Base-by-base conservation (phyloP, 1,140 invertebrate genomes). In the Meloidogyne floridensis region DNA sequence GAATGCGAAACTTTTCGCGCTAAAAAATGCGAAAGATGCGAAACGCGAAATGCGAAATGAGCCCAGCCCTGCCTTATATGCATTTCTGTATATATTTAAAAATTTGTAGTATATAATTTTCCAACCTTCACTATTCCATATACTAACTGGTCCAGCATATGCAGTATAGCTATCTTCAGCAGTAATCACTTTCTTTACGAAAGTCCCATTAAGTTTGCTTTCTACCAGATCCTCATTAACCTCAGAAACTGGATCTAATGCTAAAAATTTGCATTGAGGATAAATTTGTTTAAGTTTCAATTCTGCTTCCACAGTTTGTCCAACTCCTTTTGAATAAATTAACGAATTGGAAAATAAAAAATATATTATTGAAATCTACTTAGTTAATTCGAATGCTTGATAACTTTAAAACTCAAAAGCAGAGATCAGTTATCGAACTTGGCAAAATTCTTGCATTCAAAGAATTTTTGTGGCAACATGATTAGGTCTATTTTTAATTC, bases 121-220 rank as follows among this genome's bases (percentile, higher is more conserved):
- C 13, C 15, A 15, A 59, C 56, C 56, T 13, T 13, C 56, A 59
- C 11, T 15, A 59, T 59, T 59, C 15, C 56, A 59, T 59, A 59
- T 59, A 15, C 11, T 5, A 15, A 13, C 4, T 3, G 56, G 56
- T 5, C 13, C 13, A 59, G 13, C 13, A 59, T 59, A 15, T 15
- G 56, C 56, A 59, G 56, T 59, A 15, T 59, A 59, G 13, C 56
- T 59, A 59, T 59, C 56, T 78, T 78, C 65, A 10, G 47, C 77
- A 65, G 65, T 54, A 70, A 78, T 70, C 13, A 71, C 77, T 10
- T 18, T 71, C 18, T 78, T 51, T 13, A 78, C n/a, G 71, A 78
- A 78, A 20, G 32, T 78, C 8, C 77, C 77, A n/a, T 71, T 71
- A 42, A 78, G 47, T 78, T 78, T 32, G 8, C n/a, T 65, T 18